phyloP scores from a whole-genome alignment of 1,140 invertebrate species.

The Wasmannia auropunctata region DNA sequence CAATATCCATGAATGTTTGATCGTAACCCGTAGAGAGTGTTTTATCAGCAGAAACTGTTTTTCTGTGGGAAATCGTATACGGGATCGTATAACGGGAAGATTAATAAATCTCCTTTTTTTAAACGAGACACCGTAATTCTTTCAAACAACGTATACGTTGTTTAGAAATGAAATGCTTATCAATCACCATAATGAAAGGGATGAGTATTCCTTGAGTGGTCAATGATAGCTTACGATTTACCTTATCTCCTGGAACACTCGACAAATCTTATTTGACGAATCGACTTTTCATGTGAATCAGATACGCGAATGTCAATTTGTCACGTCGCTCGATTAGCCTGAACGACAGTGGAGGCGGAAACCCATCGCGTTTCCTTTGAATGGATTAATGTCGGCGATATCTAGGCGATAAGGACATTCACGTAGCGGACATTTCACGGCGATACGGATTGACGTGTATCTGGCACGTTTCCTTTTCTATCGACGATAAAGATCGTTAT shows the following conservation, averaged over 20 bases:
- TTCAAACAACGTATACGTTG: not conserved
- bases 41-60: not conserved
- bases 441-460: not conserved
- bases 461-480: constrained; percentile 12
- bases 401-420: constrained; percentile 4
- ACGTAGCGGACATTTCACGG: not conserved
- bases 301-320: constrained; percentile 27
- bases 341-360: not conserved
- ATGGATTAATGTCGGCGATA: constrained; percentile 37
- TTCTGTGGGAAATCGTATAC: not conserved
- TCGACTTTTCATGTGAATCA: not conserved
- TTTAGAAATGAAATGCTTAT: not conserved
- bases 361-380: not conserved
- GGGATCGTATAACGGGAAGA: not conserved
- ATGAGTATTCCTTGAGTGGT: not conserved
- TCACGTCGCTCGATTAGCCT: constrained; percentile 8
- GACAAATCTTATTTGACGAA: not conserved
- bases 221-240: constrained; percentile 18
- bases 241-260: constrained; percentile 16
- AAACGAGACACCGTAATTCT: not conserved
- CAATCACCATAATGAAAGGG: not conserved
- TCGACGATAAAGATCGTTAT: constrained; percentile 24
- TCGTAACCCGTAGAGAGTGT: not conserved
- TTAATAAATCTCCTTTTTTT: not conserved
- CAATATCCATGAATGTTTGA: not conserved